Conservation (phyloP, 2,888 invertebrate genomes). For the Agapostemon virescens region DNA sequence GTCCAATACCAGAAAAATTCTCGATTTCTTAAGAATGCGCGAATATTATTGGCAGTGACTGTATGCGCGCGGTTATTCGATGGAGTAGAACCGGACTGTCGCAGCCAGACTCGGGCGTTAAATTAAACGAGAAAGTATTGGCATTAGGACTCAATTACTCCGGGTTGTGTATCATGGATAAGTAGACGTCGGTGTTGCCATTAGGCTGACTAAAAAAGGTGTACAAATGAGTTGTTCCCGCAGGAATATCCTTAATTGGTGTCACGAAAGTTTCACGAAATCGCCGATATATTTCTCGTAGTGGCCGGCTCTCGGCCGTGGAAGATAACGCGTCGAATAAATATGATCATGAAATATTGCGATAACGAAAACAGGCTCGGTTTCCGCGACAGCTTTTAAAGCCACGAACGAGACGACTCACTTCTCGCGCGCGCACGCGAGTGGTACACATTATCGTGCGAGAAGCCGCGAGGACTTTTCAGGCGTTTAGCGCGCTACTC, state of each 20-base stretch:
- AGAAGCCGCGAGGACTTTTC: conserved; percentile 13
- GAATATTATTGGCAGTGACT: too few relatives aligned
- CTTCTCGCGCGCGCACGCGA: background rate
- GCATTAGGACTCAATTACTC: conserved; percentile 7
- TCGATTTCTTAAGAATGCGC: too few relatives aligned
- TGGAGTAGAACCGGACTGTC: background rate
- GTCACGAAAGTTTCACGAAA: background rate
- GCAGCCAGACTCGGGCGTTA: background rate
- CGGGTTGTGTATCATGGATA: background rate
- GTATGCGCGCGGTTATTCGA: too few relatives aligned
- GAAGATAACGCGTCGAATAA: background rate
- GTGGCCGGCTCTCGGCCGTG: background rate
- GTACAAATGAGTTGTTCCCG: background rate
- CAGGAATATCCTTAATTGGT: background rate
- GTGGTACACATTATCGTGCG: background rate
- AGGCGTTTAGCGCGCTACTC: conserved; percentile 8
- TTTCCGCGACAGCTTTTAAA: background rate
- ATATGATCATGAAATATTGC: background rate
- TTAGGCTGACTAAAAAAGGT: background rate
- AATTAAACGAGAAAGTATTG: conserved; percentile 5
- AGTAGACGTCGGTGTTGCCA: background rate
- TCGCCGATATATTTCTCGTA: background rate
- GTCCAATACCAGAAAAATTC: too few relatives aligned
- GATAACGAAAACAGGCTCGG: background rate
- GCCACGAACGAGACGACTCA: conserved; percentile 2